A percentile compares a stretch with the other conserved stretches of the same genome.
phyloP scores from a whole-genome alignment of 1,140 invertebrate species.

The Nylanderia fulva region DNA sequence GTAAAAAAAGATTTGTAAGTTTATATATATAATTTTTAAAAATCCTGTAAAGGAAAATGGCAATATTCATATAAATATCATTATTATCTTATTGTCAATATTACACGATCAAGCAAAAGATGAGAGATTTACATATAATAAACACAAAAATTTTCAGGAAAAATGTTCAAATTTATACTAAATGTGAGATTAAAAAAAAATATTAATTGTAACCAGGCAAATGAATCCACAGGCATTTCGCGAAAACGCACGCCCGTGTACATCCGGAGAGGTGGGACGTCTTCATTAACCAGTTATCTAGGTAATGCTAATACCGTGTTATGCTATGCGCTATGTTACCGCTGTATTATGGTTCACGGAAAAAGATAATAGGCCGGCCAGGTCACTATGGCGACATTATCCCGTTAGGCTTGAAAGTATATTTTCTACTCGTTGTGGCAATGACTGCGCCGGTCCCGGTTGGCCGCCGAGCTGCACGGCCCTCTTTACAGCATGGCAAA shows the following conservation, averaged over 20 bases:
- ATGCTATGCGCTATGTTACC: conserved; percentile 16
- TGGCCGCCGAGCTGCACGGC: not conserved
- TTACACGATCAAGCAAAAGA: not conserved
- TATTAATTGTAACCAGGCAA: not conserved
- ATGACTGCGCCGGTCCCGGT: conserved; percentile 62
- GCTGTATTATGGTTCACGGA: conserved; percentile 65
- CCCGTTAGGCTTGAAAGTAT: conserved; percentile 77
- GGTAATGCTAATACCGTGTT: conserved; percentile 63
- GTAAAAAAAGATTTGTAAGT: not conserved
- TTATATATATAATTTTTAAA: not conserved
- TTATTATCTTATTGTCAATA: not conserved
- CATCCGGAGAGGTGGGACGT: not conserved
- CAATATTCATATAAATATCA: not conserved
- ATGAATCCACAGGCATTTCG: not conserved
- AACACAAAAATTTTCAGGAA: not conserved
- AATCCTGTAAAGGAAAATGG: not conserved
- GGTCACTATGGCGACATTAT: conserved; percentile 78
- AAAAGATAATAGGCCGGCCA: conserved; percentile 73
- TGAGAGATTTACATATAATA: too few species aligned
- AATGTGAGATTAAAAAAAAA: not conserved
- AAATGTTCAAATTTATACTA: not conserved
- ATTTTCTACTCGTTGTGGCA: conserved; percentile 76
- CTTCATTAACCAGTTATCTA: conserved; percentile 33
- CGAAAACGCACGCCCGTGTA: not conserved
- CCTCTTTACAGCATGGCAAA: conserved; percentile 48